A percentile compares a stretch with the other conserved stretches of the same genome.
phyloP scores from a whole-genome alignment of 2,797 vertebrate species.

The Rhinophrynus dorsalis region DNA sequence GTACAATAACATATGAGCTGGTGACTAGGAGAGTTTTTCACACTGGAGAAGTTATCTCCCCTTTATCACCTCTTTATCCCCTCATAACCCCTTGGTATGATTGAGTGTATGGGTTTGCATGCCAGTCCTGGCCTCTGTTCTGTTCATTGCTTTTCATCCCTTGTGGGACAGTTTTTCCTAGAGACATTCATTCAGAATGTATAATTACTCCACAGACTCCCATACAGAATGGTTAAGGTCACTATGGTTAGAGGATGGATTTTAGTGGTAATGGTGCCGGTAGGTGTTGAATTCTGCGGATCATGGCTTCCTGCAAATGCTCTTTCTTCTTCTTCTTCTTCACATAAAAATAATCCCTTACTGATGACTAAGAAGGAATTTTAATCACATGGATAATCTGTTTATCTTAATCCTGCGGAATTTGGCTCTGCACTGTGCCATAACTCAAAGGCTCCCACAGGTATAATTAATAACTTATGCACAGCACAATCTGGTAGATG shows the following conservation, averaged over 20 bases:
- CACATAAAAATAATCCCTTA: conserved; percentile 14
- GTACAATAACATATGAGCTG: too few species aligned
- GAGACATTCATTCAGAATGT: too few species aligned
- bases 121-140: too few species aligned
- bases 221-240: neutral
- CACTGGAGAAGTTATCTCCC: too few species aligned
- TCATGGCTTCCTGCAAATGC: neutral
- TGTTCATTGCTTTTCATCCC: too few species aligned
- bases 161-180: too few species aligned
- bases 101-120: too few species aligned
- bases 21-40: too few species aligned
- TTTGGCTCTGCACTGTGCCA: conserved; percentile 8
- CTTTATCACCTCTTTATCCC: too few species aligned
- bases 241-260: neutral
- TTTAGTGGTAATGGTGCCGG: neutral
- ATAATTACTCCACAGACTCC: too few species aligned
- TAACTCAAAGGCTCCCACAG: conserved; percentile 10
- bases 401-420: conserved; percentile 44
- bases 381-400: conserved; percentile 35
- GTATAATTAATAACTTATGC: conserved; percentile 28
- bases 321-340: conserved; percentile 12
- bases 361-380: conserved; percentile 39
- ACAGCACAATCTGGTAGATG: neutral
- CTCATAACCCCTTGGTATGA: too few species aligned
- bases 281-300: neutral